phyloP scores from a whole-genome alignment of 2,888 invertebrate genomes.

The Metalampra italica region DNA sequence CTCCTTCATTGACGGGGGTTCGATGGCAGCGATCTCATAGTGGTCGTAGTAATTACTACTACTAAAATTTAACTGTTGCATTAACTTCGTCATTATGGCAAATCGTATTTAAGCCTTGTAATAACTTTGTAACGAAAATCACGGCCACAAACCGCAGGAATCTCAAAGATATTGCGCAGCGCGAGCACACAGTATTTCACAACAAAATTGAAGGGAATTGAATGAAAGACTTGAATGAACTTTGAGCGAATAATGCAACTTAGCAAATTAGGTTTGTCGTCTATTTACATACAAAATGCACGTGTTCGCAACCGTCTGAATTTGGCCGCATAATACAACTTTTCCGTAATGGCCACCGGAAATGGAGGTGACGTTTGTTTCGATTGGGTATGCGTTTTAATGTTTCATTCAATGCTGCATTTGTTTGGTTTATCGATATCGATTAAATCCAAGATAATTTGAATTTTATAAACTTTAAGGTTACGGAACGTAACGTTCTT shows the following conservation, averaged over 20 bases:
- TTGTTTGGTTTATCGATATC: neutral
- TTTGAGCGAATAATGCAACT: constrained; percentile 27
- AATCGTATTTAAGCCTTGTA: constrained; percentile 72
- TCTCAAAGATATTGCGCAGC: constrained; percentile 51
- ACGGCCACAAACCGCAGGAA: constrained; percentile 57
- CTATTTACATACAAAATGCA: constrained; percentile 30
- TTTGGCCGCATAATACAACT: constrained; percentile 44
- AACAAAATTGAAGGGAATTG: constrained; percentile 34
- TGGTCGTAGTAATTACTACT: constrained; percentile 71
- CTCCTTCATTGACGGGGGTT: constrained; percentile 45
- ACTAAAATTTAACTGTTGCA: constrained; percentile 76
- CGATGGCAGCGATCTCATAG: constrained; percentile 39
- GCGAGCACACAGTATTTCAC: constrained; percentile 36
- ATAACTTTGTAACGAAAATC: constrained; percentile 52
- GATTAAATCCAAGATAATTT: constrained; percentile 1
- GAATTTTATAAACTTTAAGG: neutral
- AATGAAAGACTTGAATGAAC: constrained; percentile 25
- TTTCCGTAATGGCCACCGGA: constrained; percentile 65
- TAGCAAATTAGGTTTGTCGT: constrained; percentile 20
- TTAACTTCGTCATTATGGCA: constrained; percentile 73
- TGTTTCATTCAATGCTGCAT: neutral
- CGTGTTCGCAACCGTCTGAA: constrained; percentile 30
- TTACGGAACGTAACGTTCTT: neutral
- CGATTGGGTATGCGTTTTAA: constrained; percentile 17
- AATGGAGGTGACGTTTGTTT: constrained; percentile 43